These are phyloP conservation scores for Macroteleia sp. DNA, from an alignment of 2,888 invertebrate species.

Conservation along the genomic window DNA sequence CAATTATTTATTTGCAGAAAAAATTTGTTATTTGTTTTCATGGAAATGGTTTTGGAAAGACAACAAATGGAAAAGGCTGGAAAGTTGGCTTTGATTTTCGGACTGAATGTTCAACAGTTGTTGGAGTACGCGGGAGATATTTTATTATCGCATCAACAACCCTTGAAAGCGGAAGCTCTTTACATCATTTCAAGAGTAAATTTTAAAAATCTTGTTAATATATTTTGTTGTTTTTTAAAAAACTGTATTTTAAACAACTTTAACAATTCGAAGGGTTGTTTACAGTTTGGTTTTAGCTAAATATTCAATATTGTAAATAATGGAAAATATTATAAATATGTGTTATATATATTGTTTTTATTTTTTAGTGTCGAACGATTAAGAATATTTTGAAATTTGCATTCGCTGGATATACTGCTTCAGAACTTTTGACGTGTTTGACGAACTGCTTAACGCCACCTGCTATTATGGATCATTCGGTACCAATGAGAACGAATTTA, in stretches of 20 bases:
- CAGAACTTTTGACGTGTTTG: slow-evolving; percentile 86
- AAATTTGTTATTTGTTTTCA: slow-evolving; percentile 85
- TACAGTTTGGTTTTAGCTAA: no score
- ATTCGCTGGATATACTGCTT: slow-evolving; percentile 86
- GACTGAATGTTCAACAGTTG: slow-evolving; percentile 87
- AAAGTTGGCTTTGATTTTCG: slow-evolving; percentile 86
- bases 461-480: slow-evolving; percentile 85
- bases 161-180: slow-evolving; percentile 90
- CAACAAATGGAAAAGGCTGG: slow-evolving; percentile 86
- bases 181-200: slow-evolving; percentile 91
- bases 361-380: slow-evolving; percentile 85
- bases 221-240: no score
- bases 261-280: no score
- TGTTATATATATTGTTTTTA: no score
- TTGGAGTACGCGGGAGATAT: slow-evolving; percentile 93
- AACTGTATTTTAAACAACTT: no score
- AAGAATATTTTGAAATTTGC: slow-evolving; percentile 87
- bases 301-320: no score
- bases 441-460: slow-evolving; percentile 85
- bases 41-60: slow-evolving; percentile 85
- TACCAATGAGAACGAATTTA: slow-evolving; percentile 87
- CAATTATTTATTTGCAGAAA: slow-evolving; percentile 71
- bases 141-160: slow-evolving; percentile 89
- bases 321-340: no score
- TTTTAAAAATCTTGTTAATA: neutral